Evolutionary conservation across 2,888 invertebrate species (phyloP), one percentile per base, ranked within the genome.

Genomic region (Coenonympha glycerion): DNA sequence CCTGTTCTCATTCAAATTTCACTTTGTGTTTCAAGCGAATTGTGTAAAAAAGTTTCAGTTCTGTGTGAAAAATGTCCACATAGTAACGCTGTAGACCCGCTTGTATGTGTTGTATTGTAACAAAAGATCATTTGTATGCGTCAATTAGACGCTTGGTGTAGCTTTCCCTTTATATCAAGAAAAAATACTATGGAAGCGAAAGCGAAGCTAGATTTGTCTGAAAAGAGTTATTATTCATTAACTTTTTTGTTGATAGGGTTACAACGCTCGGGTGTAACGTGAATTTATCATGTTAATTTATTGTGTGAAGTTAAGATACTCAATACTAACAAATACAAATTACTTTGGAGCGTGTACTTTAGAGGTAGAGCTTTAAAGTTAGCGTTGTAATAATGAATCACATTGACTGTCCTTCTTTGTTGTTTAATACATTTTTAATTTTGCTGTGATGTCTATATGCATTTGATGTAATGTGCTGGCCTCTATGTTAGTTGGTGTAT

Each of bases 121-220:
- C 76, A 79, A 79, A 77, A 73, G 71, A 71, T 68, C 69, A 69
- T 76, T 75, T 76, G 72, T 76, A 63, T 66, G 64, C 63, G 70
- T 71, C 77, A 79, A 79, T 79, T 78, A 78, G 70, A 66, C 44
- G 66, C 22, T n/a, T 39, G 24, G 11, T 22, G 37, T 24, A 39
- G 24, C 71, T 76, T 77, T 78, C 75, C 61, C 69, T 65, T 53
- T 56, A 57, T 59, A 49, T 49, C 50, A 55, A 26, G 41, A 49
- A 54, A 52, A 54, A 52, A 47, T 49, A 34, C 19, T 37, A 34
- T 24, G 19, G 34, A 33, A 44, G 11, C 33, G 46, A 56, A 51
- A 50, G 37, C 34, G 44, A 31, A 30, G 19, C 28, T 41, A 13
- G 30, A 39, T 39, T 39, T 28, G 41, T 30, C 30, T 41, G 28